Conservation (phyloP, 2,888 invertebrate genomes). For the Stratiomys singularior region DNA sequence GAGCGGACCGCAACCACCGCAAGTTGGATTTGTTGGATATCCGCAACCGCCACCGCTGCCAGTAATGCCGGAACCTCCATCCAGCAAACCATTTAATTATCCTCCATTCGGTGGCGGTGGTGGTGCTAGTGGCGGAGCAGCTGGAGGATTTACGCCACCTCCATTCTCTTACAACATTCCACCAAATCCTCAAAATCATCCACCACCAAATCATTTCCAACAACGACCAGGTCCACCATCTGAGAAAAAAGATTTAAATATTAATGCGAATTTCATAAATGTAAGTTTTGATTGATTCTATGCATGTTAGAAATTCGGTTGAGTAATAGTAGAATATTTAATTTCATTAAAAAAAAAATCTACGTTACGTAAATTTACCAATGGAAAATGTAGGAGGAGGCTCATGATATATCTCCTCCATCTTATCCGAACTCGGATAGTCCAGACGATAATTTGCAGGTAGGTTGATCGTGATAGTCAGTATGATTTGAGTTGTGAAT, state of each 20-base stretch:
- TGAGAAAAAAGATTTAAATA: constrained; percentile 74
- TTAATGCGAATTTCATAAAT: constrained; percentile 69
- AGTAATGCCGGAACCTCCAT: constrained; percentile 67
- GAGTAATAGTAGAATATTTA: constrained; percentile 3
- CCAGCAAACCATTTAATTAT: constrained; percentile 74
- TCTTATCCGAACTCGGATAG: constrained; percentile 77
- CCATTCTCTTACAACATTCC: constrained; percentile 74
- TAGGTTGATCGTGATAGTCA: constrained; percentile 65
- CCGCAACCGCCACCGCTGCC: constrained; percentile 78
- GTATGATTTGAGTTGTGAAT: constrained; percentile 13
- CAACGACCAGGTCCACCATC: constrained; percentile 57
- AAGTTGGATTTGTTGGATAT: constrained; percentile 84
- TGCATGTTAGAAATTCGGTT: constrained; percentile 28
- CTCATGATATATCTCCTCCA: constrained; percentile 69
- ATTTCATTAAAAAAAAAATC: neutral
- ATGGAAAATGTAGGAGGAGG: constrained; percentile 70
- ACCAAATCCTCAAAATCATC: constrained; percentile 64
- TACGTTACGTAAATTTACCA: neutral
- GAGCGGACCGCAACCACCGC: constrained; percentile 70
- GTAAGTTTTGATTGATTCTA: constrained; percentile 57
- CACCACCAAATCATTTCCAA: constrained; percentile 52
- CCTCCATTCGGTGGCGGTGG: constrained; percentile 64
- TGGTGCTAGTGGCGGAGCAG: constrained; percentile 66
- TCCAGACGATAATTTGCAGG: constrained; percentile 78
- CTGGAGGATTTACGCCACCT: constrained; percentile 61